Evolutionary conservation across 2,797 vertebrate species (phyloP), one percentile per base, ranked within the genome.

Genomic region (Trichosurus vulpecula): DNA sequence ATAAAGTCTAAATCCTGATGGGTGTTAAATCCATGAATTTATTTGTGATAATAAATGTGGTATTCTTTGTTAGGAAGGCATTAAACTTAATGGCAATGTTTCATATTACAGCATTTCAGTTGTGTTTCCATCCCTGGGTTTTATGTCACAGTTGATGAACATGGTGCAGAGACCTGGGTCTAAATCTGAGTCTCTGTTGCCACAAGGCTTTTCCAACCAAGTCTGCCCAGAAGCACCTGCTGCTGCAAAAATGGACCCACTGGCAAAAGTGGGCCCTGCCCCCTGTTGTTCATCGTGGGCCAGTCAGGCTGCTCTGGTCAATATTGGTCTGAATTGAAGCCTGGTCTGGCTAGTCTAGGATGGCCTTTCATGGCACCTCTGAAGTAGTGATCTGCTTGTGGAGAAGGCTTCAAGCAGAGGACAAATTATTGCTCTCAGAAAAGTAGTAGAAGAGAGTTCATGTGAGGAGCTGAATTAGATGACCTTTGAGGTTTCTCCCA

Each of bases 1-100:
- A 98, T 98, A 98, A 98, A 98, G 96, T 92, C 97, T 97, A 98
- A 97, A 94, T 30, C 93, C 92, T 98, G 98, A 98, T 97, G 96
- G 96, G 95, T 96, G 92, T 95, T 98, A 98, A 98, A 97, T 96
- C 94, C 35, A 6, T 92, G 94, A 98, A 98, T 98, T 98, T 98
- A 98, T 98, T 98, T 97, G 95, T 94, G 90, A 97, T 96, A 97
- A 97, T 98, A 98, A 98, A 98, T 93, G 96, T 94, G 96, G 97
- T 97, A 96, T 97, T 97, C 96, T 98, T 98, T 98, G 97, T 98
- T 97, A 96, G 91, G 74, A 98, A 97, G 96, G 93, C 81, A 95
- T 98, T 98, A 98, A 97, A 97, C 95, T 92, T 97, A 98, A 98
- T 94, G 96, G 74, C 89, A 96, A 52, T 96, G 97, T 97, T 97